Conservation (phyloP, 2,888 invertebrate species). For the Chrysotoxum bicinctum region DNA sequence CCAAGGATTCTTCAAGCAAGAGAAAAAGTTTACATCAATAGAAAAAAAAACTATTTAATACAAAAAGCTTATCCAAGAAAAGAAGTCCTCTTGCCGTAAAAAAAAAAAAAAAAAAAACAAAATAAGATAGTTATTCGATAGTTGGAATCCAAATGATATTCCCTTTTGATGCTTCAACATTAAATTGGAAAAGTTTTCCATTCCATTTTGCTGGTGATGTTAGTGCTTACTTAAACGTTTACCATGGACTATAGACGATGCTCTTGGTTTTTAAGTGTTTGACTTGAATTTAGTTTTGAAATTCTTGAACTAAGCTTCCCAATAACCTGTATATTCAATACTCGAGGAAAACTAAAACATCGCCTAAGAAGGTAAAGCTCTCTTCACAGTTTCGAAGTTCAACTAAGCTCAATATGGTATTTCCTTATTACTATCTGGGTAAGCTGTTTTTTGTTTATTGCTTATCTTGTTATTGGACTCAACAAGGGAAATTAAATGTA, state of each 20-base stretch:
- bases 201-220: not conserved
- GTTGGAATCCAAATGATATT: not conserved
- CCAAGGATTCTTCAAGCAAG: not conserved
- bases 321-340: conserved; percentile 11
- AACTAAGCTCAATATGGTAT: not conserved
- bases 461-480: not conserved
- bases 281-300: conserved; percentile 10
- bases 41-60: not conserved
- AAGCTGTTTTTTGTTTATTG: not conserved
- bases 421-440: not conserved
- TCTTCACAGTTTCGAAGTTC: not conserved
- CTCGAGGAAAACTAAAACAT: not conserved
- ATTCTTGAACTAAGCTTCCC: conserved; percentile 15
- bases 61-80: not conserved
- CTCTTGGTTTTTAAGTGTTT: conserved; percentile 7
- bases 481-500: not conserved
- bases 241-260: not conserved
- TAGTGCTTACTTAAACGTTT: conserved; percentile 1
- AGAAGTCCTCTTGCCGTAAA: not conserved
- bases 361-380: not conserved
- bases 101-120: no score
- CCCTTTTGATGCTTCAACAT: not conserved
- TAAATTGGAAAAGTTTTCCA: conserved; percentile 16
- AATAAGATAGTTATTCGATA: conserved; percentile 8
- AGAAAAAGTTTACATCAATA: not conserved